Evolutionary conservation across 2,113 vertebrate genomes (phyloP), one percentile per base, ranked within the genome.

Genomic region (Archocentrus centrarchus): DNA sequence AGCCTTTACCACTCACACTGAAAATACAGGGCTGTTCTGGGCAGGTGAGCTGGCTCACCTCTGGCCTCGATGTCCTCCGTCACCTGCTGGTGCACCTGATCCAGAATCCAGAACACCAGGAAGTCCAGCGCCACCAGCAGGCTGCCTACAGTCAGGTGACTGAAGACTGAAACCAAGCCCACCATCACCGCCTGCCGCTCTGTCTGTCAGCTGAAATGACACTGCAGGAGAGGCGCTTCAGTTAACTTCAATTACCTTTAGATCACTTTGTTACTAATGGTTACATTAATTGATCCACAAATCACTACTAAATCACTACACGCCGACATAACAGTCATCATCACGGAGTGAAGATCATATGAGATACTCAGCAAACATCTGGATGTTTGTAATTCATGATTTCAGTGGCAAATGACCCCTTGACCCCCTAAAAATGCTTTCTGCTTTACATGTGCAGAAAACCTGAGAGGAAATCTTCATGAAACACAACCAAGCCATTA

Each of bases 61-160:
- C 93, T 89, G 35, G 95, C 95, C 0, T 97, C 17, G 0, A 98
- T 88, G 77, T 98, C 97, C 0, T 85, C 95, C 0, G 89, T 95
- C 63, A 97, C 92, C 27, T 96, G 96, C 57, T 97, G 91, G 35
- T 94, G 95, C 75, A 98, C 91, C 85, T 98, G 91, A 75, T 97
- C 97, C 0, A 99, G 95, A 1, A 97, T 82, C 97, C 98, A 99
- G 95, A 97, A 99, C 66, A 98, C 90, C 9, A 96, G 70, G 11
- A 96, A 97, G 91, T 99, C 98, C 1, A 97, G 88, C 7, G 92
- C 88, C 75, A 98, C 85, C 24, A 98, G 79, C 77, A 97, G 18
- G 13, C 94, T 0, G 1, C 95, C 94, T 0, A 97, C 41, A 13
- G 96, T 27, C 17, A 96, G 7, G 2, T 97, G 95, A 10, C 84